These are phyloP conservation scores for Pseudomyrmex gracilis DNA, from an alignment of 1,140 invertebrate species.

Conservation along the genomic window DNA sequence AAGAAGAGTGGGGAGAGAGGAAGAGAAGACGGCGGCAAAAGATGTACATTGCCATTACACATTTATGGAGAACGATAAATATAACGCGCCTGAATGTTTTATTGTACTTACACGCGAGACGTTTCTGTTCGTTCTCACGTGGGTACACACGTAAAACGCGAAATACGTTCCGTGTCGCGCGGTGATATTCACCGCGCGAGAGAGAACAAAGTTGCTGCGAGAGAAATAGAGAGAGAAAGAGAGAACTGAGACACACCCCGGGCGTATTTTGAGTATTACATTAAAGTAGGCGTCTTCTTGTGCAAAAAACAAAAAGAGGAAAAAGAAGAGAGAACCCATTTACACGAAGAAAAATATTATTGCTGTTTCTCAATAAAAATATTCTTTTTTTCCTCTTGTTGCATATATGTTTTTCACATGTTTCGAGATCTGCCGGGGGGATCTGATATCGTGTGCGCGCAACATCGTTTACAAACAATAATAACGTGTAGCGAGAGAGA, in stretches of 20 bases:
- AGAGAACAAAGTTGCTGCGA: conserved; percentile 19
- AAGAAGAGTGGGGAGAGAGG: too few relatives aligned
- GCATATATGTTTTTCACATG: too few relatives aligned
- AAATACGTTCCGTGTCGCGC: conserved; percentile 27
- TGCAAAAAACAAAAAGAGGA: conserved; percentile 28
- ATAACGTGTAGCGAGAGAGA: neutral
- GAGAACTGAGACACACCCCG: conserved; percentile 30
- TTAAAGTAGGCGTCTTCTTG: conserved; percentile 23
- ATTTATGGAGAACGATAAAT: conserved; percentile 39
- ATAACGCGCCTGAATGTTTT: conserved; percentile 44
- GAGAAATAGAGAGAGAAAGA: neutral
- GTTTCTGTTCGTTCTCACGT: conserved; percentile 5
- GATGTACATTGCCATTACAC: too few relatives aligned
- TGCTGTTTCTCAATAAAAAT: conserved; percentile 35
- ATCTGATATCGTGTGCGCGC: too few relatives aligned
- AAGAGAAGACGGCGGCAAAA: too few relatives aligned
- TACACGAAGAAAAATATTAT: conserved; percentile 52
- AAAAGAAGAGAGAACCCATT: conserved; percentile 33
- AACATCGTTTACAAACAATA: neutral
- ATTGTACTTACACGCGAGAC: conserved; percentile 19
- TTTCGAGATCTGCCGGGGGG: neutral
- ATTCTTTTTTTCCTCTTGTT: neutral
- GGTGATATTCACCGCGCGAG: conserved; percentile 44
- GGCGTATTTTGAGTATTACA: conserved; percentile 34
- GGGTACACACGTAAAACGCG: conserved; percentile 5